Base-by-base conservation (phyloP, 2,888 invertebrate genomes). In the Tromatobia lineatoria region DNA sequence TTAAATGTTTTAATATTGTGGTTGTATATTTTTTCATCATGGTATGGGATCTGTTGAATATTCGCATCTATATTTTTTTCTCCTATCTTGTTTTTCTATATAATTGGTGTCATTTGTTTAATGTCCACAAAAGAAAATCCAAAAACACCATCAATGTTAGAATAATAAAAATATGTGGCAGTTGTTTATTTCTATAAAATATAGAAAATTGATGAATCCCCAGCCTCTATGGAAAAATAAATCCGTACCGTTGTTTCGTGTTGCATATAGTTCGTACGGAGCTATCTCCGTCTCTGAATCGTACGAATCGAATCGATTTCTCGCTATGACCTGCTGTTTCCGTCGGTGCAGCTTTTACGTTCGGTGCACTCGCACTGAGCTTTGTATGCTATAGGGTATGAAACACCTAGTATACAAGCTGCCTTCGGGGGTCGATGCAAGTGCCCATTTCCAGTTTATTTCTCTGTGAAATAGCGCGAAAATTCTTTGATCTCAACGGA, bases 241-340 rank as follows among this genome's bases (percentile, higher is more conserved):
- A 61, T 10, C 38, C 38, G 76, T 66, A 18, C 29, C 25, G 34
- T 70, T 52, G 34, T 38, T 45, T 18, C 25, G 50, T 75, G 70
- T 61, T 25, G 42, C 69, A 64, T 47, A 59, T 25, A 23, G 73
- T 81, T 18, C 20, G 20, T 38, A 38, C 59, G 23, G 47, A 50
- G 64, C 64, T 81, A 74, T 78, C 74, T 78, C 50, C 29, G 74
- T 75, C 78, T 75, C 66, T 78, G 81, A 84, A 81, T 78, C 81
- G 64, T 75, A 74, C 74, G 78, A 78, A 78, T 84, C 74, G 78
- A 79, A 84, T 84, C 84, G 84, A 84, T 84, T 84, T 74, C 81
- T 81, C 74, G 78, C 81, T 74, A 81, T 84, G 84, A 84, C 84
- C 84, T 47, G 84, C 84, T 71, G 47, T 34, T 42, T 42, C 73